A percentile compares a stretch with the other conserved stretches of the same genome.
Evolutionary conservation across 2,113 vertebrate species (phyloP).

Genomic region (Phyllostomus hastatus): DNA sequence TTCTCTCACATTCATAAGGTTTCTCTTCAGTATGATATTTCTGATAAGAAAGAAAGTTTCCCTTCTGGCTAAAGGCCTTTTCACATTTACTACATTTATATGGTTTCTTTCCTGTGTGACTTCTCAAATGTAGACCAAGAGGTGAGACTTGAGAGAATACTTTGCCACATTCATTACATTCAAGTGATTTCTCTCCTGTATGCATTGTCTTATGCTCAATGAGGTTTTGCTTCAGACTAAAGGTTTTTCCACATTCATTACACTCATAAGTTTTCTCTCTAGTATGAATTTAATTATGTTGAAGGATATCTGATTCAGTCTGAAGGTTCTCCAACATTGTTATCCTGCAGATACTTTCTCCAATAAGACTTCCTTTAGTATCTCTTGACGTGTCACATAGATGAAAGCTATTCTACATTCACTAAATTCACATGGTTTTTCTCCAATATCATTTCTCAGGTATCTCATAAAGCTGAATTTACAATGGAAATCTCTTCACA

Average conservation of each 20-base stretch:
- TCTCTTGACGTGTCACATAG: not conserved
- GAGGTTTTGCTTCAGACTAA: conserved; percentile 44
- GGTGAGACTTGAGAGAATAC: conserved; percentile 63
- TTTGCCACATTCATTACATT: conserved; percentile 69
- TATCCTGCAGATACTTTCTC: not conserved
- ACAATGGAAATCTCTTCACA: not conserved
- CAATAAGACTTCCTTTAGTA: not conserved
- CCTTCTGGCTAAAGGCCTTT: conserved; percentile 72
- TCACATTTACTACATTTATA: conserved; percentile 75
- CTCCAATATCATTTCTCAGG: not conserved
- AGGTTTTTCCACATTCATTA: conserved; percentile 50
- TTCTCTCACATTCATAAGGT: conserved; percentile 62
- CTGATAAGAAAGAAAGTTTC: conserved; percentile 77
- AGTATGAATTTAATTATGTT: conserved; percentile 20
- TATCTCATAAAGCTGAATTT: conserved; percentile 13
- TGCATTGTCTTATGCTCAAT: not conserved
- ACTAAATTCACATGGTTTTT: not conserved
- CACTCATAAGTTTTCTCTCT: conserved; percentile 42
- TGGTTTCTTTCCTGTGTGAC: conserved; percentile 59
- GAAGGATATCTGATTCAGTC: conserved; percentile 39
- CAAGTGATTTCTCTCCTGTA: conserved; percentile 54
- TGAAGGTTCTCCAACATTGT: conserved; percentile 59
- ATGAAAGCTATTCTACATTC: conserved; percentile 7
- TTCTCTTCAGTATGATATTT: conserved; percentile 68
- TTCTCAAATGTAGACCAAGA: conserved; percentile 71